Base-by-base conservation (phyloP, 1,140 invertebrate species). In the Listronotus bonariensis region DNA sequence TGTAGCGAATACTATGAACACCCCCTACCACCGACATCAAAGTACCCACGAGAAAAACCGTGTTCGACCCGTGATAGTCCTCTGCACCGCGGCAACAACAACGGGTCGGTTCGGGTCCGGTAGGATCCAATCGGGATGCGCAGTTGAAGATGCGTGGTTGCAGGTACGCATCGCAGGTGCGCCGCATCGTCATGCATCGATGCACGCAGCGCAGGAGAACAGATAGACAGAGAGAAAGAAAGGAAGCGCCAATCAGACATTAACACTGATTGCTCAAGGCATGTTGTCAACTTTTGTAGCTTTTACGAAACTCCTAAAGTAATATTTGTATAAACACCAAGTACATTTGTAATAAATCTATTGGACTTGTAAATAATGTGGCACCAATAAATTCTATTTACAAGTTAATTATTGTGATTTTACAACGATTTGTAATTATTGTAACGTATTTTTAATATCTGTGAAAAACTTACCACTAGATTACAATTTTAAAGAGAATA, bases 21-120 rank as follows among this genome's bases (percentile, higher is more conserved):
- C 93, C 86, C 86, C 95, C 95, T 87, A 97, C 94, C 86, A 96
- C 93, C 82, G 93, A 95, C 87, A 96, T 96, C 86, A 98, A 90
- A 84, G 95, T 93, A 86, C 91, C 92, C 82, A 97, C 95, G 86
- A 97, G 89, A 88, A 93, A 92, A 84, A 94, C 90, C 84, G 92
- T 94, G 88, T 93, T 93, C 82, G 91, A 93, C 84, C 92, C 92
- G 86, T 92, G 91, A 86, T 92, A 91, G 87, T 93, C 92, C 86
- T 92, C 92, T 93, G 85, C 82, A 68, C 72, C 72, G 72, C 48
- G 58, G 45, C 51, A 40, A 58, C 71, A 73, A 72, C 72, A 72
- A 71, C 76, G 72, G 71, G 74, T 68, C 71, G 72, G 74, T 70
- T 74, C 68, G 58, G 49, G 20, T 45, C n/a, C 56, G 71, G 41